phyloP scores from a whole-genome alignment of 2,888 invertebrate genomes.

The Pristionchus mayeri region DNA sequence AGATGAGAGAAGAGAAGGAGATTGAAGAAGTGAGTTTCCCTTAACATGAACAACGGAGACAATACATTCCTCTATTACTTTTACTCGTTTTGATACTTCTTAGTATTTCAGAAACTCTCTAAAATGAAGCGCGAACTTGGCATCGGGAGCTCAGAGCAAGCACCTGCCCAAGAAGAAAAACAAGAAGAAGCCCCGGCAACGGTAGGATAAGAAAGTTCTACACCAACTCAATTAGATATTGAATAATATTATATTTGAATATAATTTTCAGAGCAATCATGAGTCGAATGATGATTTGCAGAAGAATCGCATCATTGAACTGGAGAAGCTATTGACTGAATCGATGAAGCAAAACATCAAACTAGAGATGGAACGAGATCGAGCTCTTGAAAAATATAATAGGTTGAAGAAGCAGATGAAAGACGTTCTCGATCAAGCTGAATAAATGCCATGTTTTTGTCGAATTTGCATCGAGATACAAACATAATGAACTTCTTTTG shows the following conservation, averaged over 20 bases:
- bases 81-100: neutral
- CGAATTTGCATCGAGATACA: too few species aligned
- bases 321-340: neutral
- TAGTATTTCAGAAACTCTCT: neutral
- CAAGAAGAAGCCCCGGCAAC: too few species aligned
- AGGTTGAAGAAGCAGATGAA: neutral
- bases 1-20: neutral
- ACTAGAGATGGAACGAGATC: neutral
- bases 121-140: neutral
- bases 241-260: too few species aligned
- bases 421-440: neutral
- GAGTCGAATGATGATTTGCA: too few species aligned
- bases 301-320: neutral
- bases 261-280: too few species aligned
- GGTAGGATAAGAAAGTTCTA: too few species aligned
- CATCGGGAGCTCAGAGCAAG: neutral
- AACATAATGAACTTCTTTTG: too few species aligned
- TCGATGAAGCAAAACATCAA: neutral
- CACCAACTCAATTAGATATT: too few species aligned
- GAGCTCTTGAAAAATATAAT: neutral
- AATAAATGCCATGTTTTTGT: too few species aligned
- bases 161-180: neutral
- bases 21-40: neutral
- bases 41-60: too few species aligned
- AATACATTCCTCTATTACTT: too few species aligned